Conservation (phyloP, 1,140 invertebrate genomes). For the Pseudomyrmex flavicornis region DNA sequence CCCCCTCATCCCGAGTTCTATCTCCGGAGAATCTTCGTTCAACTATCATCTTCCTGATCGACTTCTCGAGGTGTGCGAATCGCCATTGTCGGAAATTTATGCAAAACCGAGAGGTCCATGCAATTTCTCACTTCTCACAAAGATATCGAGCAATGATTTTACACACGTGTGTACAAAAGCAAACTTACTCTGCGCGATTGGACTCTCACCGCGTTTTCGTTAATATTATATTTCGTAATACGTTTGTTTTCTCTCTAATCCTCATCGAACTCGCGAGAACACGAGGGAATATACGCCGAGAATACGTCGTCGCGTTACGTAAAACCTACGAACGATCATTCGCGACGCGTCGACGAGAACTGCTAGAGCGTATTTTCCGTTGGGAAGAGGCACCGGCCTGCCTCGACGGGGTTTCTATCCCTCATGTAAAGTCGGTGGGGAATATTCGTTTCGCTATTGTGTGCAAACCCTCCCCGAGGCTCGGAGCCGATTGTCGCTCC, state of each 20-base stretch:
- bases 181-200: constrained; percentile 13
- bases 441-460: constrained; percentile 72
- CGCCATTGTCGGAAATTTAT: not conserved
- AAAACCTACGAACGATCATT: constrained; percentile 53
- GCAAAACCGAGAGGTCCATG: not conserved
- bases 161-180: not conserved
- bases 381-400: constrained; percentile 64
- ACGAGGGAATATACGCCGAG: not conserved
- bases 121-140: not conserved
- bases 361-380: constrained; percentile 64
- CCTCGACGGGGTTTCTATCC: constrained; percentile 68
- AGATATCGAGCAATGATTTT: not conserved
- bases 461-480: constrained; percentile 45
- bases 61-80: no score
- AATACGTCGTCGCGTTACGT: not conserved
- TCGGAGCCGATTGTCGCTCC: constrained; percentile 48
- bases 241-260: not conserved
- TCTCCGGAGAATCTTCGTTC: constrained; percentile 7
- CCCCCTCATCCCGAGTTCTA: constrained; percentile 1
- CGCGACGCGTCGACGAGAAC: constrained; percentile 61
- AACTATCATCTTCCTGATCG: no score
- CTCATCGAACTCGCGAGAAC: not conserved
- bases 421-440: constrained; percentile 65
- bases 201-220: not conserved
- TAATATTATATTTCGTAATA: not conserved